phyloP scores from a whole-genome alignment of 2,797 vertebrate species.

The Onychomys torridus region DNA sequence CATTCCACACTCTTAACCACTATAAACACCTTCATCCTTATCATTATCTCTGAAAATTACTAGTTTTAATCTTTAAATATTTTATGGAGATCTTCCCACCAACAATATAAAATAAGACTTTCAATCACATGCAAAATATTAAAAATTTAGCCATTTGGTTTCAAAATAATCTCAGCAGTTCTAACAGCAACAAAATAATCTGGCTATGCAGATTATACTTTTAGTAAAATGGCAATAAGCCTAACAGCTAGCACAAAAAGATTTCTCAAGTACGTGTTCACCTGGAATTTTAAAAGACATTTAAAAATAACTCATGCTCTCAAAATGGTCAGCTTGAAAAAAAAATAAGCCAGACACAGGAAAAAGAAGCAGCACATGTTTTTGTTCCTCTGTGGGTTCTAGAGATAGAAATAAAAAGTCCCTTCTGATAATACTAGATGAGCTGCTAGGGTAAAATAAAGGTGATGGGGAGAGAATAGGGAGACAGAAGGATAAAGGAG shows the following conservation, averaged over 20 bases:
- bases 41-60: not conserved
- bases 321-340: not conserved
- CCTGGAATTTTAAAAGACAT: slow-evolving; percentile 12
- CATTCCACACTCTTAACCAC: not conserved
- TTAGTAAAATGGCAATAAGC: not conserved
- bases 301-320: slow-evolving; percentile 58
- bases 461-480: not conserved
- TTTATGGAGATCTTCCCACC: not conserved
- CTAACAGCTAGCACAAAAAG: slow-evolving; percentile 22
- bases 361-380: not conserved
- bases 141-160: not conserved
- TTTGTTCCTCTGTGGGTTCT: not conserved
- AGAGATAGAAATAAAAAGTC: not conserved
- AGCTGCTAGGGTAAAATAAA: not conserved
- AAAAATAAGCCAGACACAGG: not conserved
- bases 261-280: slow-evolving; percentile 31
- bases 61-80: not conserved
- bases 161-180: slow-evolving; percentile 28
- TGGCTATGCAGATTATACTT: not conserved
- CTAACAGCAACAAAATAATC: slow-evolving; percentile 15
- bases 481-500: not conserved
- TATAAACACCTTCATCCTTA: not conserved
- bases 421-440: not conserved
- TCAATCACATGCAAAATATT: not conserved
- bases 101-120: not conserved